Evolutionary conservation across 2,888 invertebrate species (phyloP).

Genomic region (Dryobotodes eremita): DNA sequence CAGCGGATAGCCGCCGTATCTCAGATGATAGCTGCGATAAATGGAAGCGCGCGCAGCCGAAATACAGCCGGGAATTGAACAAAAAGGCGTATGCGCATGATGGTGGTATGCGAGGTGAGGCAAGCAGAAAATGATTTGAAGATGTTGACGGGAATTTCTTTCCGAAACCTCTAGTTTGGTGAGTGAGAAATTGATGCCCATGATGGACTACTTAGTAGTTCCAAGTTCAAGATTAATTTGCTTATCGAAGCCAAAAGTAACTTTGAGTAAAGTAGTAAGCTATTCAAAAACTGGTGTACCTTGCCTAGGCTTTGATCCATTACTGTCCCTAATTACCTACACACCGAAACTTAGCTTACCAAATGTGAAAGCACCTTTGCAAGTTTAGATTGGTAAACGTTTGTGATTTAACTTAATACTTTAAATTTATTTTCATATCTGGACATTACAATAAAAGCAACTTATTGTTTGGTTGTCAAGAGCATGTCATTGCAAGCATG

Average conservation of each 20-base stretch:
- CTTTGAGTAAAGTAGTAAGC: background rate
- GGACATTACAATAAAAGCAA: background rate
- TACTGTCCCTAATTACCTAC: too few species aligned
- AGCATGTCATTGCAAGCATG: background rate
- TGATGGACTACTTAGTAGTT: background rate
- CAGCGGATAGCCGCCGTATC: conserved; percentile 84
- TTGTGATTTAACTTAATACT: background rate
- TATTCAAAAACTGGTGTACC: background rate
- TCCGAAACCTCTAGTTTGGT: too few species aligned
- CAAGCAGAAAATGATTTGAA: conserved; percentile 6
- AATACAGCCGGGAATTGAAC: conserved; percentile 84
- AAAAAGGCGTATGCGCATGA: conserved; percentile 83
- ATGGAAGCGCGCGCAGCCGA: conserved; percentile 87
- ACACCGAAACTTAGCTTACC: background rate
- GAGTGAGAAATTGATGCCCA: background rate
- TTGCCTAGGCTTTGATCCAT: background rate
- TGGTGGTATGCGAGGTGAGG: conserved; percentile 68
- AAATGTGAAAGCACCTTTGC: background rate
- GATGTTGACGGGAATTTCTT: background rate
- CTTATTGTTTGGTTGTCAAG: background rate
- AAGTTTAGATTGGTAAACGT: background rate
- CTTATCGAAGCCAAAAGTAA: background rate
- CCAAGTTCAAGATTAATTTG: background rate
- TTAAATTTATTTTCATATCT: too few species aligned
- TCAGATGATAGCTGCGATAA: conserved; percentile 88